Percentiles rank a stretch among this genome's conserved stretches.
These are phyloP conservation scores for Salarias fasciatus DNA, from an alignment of 2,797 vertebrate genomes.

Conservation along the genomic window DNA sequence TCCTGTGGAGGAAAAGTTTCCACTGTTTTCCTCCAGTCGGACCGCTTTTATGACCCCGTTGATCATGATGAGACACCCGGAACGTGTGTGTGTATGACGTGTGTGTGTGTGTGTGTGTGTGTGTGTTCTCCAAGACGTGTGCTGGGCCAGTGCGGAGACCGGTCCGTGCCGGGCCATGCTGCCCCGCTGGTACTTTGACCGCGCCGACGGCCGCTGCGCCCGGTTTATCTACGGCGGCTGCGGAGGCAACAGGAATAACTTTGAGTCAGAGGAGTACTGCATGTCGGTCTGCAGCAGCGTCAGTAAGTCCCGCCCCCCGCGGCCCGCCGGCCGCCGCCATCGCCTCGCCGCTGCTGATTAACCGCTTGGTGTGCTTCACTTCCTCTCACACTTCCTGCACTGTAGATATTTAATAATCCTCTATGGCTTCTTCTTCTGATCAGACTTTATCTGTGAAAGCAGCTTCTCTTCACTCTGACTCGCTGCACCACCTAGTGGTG, in stretches of 20 bases:
- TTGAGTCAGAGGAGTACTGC: slow-evolving; percentile 98
- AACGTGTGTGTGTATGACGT: too few relatives aligned
- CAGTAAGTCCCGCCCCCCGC: slow-evolving; percentile 89
- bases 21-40: slow-evolving; percentile 15
- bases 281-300: slow-evolving; percentile 96
- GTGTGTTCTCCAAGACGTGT: slow-evolving; percentile 92
- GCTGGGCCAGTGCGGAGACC: slow-evolving; percentile 94
- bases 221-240: slow-evolving; percentile 99
- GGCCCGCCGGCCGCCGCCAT: slow-evolving; percentile 34
- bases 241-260: slow-evolving; percentile 99
- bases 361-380: slow-evolving; percentile 24
- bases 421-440: neutral
- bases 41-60: slow-evolving; percentile 31
- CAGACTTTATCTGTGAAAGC: too few relatives aligned
- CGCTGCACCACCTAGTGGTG: too few relatives aligned
- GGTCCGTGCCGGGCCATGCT: slow-evolving; percentile 96
- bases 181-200: slow-evolving; percentile 98
- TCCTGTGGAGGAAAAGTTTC: neutral
- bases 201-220: slow-evolving; percentile 91
- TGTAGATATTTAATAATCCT: too few relatives aligned
- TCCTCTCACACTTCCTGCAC: neutral
- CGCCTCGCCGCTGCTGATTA: slow-evolving; percentile 22
- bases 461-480: too few relatives aligned
- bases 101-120: slow-evolving; percentile 48
- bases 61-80: slow-evolving; percentile 1